phyloP scores from a whole-genome alignment of 2,888 invertebrate genomes.

The Cosmia trapezina region DNA sequence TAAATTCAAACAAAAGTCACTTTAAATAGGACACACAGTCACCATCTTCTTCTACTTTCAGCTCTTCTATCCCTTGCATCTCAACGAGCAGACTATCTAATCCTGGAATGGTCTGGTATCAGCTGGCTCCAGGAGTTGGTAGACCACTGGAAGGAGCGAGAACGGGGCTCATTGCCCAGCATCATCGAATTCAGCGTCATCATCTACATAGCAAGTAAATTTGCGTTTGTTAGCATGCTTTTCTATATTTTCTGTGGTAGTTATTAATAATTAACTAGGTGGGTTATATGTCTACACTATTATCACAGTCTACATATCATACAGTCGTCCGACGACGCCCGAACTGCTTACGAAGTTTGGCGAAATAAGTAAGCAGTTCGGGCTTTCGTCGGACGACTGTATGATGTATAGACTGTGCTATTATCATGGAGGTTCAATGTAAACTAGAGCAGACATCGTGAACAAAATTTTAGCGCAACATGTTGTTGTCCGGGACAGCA shows the following conservation, averaged over 20 bases:
- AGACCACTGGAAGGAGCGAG: conserved; percentile 94
- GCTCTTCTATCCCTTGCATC: conserved; percentile 98
- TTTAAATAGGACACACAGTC: not conserved
- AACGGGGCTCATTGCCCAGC: conserved; percentile 94
- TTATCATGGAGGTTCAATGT: too few relatives aligned
- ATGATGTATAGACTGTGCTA: too few relatives aligned
- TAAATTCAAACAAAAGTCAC: not conserved
- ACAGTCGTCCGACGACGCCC: too few relatives aligned
- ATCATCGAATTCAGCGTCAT: conserved; percentile 95
- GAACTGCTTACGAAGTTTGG: too few relatives aligned
- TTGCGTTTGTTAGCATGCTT: conserved; percentile 81
- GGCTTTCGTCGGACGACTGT: too few relatives aligned
- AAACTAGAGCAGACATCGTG: too few relatives aligned
- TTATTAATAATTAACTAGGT: not conserved
- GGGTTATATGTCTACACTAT: not conserved
- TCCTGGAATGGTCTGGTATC: conserved; percentile 94
- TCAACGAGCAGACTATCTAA: conserved; percentile 96
- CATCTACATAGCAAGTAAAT: conserved; percentile 96
- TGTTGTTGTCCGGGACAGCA: too few relatives aligned
- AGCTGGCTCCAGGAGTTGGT: conserved; percentile 94
- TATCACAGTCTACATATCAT: too few relatives aligned
- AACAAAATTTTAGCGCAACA: too few relatives aligned
- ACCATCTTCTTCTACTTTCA: conserved; percentile 76
- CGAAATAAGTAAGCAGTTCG: too few relatives aligned
- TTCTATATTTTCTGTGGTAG: conserved; percentile 18